These are phyloP conservation scores for Calidris pugnax DNA, from an alignment of 2,113 vertebrate genomes.

Conservation along the genomic window DNA sequence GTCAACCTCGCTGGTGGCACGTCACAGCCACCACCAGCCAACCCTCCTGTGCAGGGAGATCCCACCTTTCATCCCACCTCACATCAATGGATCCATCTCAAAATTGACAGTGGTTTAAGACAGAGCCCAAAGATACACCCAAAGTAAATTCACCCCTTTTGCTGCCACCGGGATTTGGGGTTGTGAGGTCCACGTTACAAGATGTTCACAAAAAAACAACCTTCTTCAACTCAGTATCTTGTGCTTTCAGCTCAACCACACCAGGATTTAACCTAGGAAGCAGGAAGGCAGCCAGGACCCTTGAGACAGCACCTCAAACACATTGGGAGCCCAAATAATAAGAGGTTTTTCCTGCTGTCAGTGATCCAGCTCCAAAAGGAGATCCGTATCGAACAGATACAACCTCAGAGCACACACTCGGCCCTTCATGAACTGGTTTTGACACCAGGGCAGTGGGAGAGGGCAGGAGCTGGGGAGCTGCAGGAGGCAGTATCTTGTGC, in stretches of 20 bases:
- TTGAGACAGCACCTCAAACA: not conserved
- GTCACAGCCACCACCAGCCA: not conserved
- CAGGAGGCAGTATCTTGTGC: too few species aligned
- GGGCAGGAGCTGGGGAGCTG: not conserved
- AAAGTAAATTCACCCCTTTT: too few species aligned
- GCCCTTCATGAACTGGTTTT: not conserved
- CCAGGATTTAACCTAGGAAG: not conserved
- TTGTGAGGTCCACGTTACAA: not conserved
- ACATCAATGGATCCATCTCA: not conserved
- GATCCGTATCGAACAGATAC: not conserved
- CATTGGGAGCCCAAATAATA: not conserved
- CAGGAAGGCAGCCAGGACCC: not conserved
- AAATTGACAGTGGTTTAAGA: not conserved
- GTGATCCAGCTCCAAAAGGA: not conserved
- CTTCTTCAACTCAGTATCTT: not conserved
- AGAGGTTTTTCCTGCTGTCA: not conserved
- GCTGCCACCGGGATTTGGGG: not conserved
- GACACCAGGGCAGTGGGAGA: not conserved
- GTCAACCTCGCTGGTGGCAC: not conserved
- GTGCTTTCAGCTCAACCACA: not conserved
- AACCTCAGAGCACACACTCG: not conserved
- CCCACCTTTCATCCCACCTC: too few species aligned
- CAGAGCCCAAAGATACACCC: not conserved
- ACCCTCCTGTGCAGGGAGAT: not conserved
- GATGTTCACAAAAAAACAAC: not conserved